Evolutionary conservation across 2,888 invertebrate species (phyloP), one percentile per base, ranked within the genome.

Genomic region (Drosophila rellima): DNA sequence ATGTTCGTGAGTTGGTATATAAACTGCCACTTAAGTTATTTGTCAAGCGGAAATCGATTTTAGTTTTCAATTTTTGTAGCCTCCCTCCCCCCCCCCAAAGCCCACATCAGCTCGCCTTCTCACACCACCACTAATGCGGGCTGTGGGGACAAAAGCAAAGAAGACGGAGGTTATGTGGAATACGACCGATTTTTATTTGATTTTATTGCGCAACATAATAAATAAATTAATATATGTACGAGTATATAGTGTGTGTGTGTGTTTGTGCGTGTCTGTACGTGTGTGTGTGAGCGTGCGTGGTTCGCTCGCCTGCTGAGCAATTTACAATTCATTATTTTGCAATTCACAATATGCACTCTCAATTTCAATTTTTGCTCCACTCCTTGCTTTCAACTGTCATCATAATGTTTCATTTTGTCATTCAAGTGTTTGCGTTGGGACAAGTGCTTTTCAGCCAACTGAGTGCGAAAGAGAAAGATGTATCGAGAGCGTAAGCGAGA

Each of bases 21-120:
- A 67, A 74, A 73, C 74, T 79, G 84, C 82, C 87, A 87, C 83
- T 83, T 83, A 84, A 78, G 82, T 84, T 87, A 84, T 87, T 87
- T 84, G 82, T 87, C 84, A 85, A 72, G 72, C 74, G 85, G 80
- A 84, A 84, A 87, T 87, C 82, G 82, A 83, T 87, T 87, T 87
- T 80, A 87, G 83, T 84, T 83, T 78, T 78, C 68, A 61, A 81
- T 70, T 67, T 70, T 69, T 69, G 52, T 42, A 35, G 40, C 5
- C 13, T 31, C 7, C n/a, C 11, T 3, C 2, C 31, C 29, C 2
- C 29, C 3, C 1, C 2, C 13, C 11, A 17, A 18, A 18, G 0
- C 11, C 40, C 18, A 37, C 15, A n/a, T n/a, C 15, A 0, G 7
- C n/a, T 1, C 33, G n/a, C 29, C 23, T 13, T 13, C 17, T 17